Conservation (phyloP, 2,888 invertebrate species). For the Fragum whitleyi region DNA sequence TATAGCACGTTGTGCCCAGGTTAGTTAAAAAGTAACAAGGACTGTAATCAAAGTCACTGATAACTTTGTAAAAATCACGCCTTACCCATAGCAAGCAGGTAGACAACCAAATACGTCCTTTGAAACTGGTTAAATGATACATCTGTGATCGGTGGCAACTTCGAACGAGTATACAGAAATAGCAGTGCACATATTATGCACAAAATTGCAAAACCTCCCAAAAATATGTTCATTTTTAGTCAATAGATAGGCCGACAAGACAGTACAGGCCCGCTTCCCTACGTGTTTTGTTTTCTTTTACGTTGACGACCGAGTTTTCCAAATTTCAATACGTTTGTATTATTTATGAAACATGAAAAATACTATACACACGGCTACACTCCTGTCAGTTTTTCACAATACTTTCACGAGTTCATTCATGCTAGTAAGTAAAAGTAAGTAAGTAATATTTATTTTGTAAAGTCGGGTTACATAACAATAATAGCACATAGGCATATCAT, state of each 20-base stretch:
- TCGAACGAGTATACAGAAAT: conserved; percentile 83
- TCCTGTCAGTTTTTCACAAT: no score
- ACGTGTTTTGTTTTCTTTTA: conserved; percentile 18
- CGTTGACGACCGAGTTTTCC: conserved; percentile 2
- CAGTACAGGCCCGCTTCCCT: conserved; percentile 10
- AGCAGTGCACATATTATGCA: conserved; percentile 82
- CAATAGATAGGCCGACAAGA: conserved; percentile 2
- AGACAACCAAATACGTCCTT: conserved; percentile 85
- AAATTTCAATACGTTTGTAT: background rate
- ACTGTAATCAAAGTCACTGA: no score
- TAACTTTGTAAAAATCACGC: conserved; percentile 17
- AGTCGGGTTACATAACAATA: no score
- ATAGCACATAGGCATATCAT: no score
- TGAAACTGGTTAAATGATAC: conserved; percentile 85
- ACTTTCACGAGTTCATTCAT: no score
- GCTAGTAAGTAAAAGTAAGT: no score
- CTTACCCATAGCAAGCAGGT: conserved; percentile 86
- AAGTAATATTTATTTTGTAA: no score
- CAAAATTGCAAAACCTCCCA: conserved; percentile 79
- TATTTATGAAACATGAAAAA: background rate
- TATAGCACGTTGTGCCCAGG: no score
- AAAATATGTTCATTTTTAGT: conserved; percentile 80
- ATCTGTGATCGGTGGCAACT: conserved; percentile 80
- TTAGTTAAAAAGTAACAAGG: no score
- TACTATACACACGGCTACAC: no score